phyloP scores from a whole-genome alignment of 2,888 invertebrate species.

The Crocallis elinguaria region DNA sequence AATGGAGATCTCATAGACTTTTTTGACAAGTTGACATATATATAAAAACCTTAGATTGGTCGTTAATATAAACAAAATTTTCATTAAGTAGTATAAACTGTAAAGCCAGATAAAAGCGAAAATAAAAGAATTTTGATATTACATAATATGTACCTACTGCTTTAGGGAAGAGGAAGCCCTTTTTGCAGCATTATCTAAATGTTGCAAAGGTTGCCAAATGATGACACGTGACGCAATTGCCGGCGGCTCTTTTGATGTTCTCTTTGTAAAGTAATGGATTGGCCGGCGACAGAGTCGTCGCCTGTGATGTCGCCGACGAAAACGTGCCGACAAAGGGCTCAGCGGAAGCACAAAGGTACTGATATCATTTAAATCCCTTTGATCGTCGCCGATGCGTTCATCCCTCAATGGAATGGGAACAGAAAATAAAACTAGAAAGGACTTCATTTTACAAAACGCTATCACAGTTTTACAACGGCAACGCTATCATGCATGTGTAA shows the following conservation, averaged over 20 bases:
- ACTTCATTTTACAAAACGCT: slow-evolving; percentile 24
- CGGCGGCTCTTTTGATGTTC: slow-evolving; percentile 72
- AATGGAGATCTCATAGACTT: no score
- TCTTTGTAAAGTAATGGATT: slow-evolving; percentile 71
- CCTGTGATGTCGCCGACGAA: slow-evolving; percentile 64
- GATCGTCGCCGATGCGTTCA: slow-evolving; percentile 63
- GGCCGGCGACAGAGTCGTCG: slow-evolving; percentile 62
- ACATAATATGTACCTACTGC: no score
- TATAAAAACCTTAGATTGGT: no score
- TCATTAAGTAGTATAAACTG: no score
- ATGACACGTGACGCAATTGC: slow-evolving; percentile 70
- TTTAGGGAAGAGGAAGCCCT: slow-evolving; percentile 20
- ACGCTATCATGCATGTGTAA: background rate
- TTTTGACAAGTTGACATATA: no score
- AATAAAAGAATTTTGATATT: background rate
- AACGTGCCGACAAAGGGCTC: slow-evolving; percentile 71
- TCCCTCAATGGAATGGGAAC: slow-evolving; percentile 53
- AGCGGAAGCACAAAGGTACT: slow-evolving; percentile 79
- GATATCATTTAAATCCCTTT: slow-evolving; percentile 81
- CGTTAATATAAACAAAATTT: no score
- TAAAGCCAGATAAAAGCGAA: slow-evolving; percentile 4
- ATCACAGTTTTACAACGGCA: no score
- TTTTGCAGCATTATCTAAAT: slow-evolving; percentile 38
- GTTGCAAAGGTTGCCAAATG: slow-evolving; percentile 52
- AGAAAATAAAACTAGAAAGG: slow-evolving; percentile 22